Evolutionary conservation across 2,113 vertebrate species (phyloP).

Genomic region (Kobus ellipsiprymnus): DNA sequence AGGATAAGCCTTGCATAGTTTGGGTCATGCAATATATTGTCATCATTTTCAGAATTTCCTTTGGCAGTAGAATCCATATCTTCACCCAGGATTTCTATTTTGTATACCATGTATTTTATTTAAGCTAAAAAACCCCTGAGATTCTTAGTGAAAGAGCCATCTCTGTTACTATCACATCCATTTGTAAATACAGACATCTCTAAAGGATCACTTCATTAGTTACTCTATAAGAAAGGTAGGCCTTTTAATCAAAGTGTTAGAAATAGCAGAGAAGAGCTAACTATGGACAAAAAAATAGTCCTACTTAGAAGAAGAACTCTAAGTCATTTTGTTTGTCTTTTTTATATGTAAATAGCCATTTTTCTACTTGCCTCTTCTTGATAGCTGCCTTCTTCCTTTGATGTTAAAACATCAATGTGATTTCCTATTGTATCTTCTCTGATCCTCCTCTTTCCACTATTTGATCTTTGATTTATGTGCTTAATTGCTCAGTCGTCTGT

Average conservation of each 20-base stretch:
- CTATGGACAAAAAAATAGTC: not conserved
- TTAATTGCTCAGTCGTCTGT: not conserved
- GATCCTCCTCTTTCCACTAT: not conserved
- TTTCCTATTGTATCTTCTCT: not conserved
- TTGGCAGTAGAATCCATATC: not conserved
- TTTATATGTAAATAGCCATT: not conserved
- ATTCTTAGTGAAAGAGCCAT: not conserved
- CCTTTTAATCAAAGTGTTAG: not conserved
- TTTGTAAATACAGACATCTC: not conserved
- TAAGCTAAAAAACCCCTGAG: not conserved
- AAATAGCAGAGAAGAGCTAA: not conserved
- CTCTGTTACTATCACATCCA: not conserved
- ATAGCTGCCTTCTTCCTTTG: not conserved
- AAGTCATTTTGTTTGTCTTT: conserved; percentile 24
- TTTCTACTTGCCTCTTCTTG: not conserved
- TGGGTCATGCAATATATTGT: not conserved
- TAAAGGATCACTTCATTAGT: not conserved
- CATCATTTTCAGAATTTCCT: conserved; percentile 1
- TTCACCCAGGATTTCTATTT: not conserved
- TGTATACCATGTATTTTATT: not conserved
- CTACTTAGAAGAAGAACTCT: not conserved
- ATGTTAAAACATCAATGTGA: not conserved
- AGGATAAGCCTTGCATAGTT: not conserved
- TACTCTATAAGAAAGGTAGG: not conserved
- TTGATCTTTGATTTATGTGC: not conserved